Base-by-base conservation (phyloP, 23 tunicate genomes). In the Oikopleura dioica region DNA sequence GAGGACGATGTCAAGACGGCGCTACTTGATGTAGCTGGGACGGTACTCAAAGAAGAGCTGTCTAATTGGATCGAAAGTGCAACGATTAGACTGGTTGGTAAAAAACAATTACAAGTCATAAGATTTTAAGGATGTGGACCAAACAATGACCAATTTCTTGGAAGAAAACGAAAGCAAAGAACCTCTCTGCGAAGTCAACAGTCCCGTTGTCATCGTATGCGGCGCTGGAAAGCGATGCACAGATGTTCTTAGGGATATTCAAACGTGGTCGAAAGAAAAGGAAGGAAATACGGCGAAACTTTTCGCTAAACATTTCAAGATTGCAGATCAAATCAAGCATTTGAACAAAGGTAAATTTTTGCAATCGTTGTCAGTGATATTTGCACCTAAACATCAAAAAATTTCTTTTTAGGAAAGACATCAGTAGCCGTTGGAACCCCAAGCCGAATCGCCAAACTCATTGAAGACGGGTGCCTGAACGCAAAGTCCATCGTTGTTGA, bases 401-500 rank as follows among this genome's bases (percentile, higher is more conserved):
- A 44, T 44, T 44, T 9, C 26, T 63, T 2, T 16, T 16, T 12
- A 63, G 72, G 33, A 28, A 63, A 63, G 26, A 63, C 72, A 31
- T 12, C 72, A 2, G 72, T 63, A 2, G 72, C 72, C 26, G 72
- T 63, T 24, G 72, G 72, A 28, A 63, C 72, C 4, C 72, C 72
- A 2, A 24, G 26, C 26, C 72, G 72, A 12, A 31, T 63, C 5
- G 30, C 16, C 4, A 63, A 63, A 63, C 26, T 63, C 4, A 16
- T 63, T 23, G 72, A 63, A 63, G 33, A 28, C 29, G 33, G 33
- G 16, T 63, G 72, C 33, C 33, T 63, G 30, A 21, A 24, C 5
- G 33, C 72, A 31, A 2, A 23, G 2, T 12, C 32, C 2, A 63
- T 63, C 2, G 33, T 63, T 16, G 30, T 63, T 2, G 72, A 63